These are phyloP conservation scores for Limanda limanda DNA, from an alignment of 2,113 vertebrate species.

Conservation along the genomic window DNA sequence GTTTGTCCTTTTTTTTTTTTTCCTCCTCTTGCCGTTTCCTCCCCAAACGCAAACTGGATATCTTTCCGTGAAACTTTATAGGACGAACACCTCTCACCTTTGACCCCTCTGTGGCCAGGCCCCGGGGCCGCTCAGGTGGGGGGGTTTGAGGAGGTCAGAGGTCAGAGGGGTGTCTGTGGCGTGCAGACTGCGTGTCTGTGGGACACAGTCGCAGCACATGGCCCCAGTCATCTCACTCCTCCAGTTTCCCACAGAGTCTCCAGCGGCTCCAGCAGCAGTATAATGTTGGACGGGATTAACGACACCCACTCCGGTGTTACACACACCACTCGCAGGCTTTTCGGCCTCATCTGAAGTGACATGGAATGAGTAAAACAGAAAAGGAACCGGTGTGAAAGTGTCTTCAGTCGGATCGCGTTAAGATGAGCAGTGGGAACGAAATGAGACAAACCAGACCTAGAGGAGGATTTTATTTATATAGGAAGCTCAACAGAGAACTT, in stretches of 20 bases:
- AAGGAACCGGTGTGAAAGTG: constrained; percentile 10
- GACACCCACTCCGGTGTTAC: constrained; percentile 48
- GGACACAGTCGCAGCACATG: constrained; percentile 69
- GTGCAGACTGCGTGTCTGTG: constrained; percentile 81
- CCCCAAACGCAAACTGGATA: constrained; percentile 65
- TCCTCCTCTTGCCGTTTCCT: constrained; percentile 54
- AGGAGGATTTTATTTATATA: constrained; percentile 15
- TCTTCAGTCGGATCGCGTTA: constrained; percentile 8
- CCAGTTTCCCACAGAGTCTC: constrained; percentile 73
- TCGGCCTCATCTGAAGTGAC: constrained; percentile 8
- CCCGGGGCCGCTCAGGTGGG: constrained; percentile 63
- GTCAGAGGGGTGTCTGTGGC: constrained; percentile 70
- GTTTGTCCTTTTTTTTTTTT: background rate
- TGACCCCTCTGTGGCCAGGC: constrained; percentile 70
- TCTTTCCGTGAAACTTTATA: constrained; percentile 78
- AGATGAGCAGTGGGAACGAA: constrained; percentile 31
- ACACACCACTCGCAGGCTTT: constrained; percentile 36
- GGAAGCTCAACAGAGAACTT: constrained; percentile 15
- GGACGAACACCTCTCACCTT: constrained; percentile 72
- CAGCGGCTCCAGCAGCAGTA: constrained; percentile 36
- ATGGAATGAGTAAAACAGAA: constrained; percentile 5
- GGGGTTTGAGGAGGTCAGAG: constrained; percentile 68
- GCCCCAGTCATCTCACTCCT: constrained; percentile 71
- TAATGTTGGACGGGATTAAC: constrained; percentile 67
- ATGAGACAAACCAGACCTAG: constrained; percentile 5